Evolutionary conservation across 2,797 vertebrate species (phyloP).

Genomic region (Sus cebifrons): DNA sequence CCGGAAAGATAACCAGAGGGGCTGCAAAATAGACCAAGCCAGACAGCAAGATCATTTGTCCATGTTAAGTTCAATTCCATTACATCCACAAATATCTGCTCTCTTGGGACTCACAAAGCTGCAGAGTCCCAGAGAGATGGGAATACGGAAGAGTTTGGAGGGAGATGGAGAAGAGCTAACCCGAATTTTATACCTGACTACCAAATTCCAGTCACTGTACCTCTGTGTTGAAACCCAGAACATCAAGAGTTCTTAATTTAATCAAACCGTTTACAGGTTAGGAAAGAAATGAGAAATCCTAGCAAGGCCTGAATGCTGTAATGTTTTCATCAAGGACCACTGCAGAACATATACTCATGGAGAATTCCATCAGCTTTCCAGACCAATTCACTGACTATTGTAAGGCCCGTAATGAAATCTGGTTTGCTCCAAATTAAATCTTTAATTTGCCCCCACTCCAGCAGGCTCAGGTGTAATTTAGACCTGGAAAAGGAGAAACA

Average conservation of each 20-base stretch:
- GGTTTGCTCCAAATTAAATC: not conserved
- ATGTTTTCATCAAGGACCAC: not conserved
- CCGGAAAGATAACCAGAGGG: not conserved
- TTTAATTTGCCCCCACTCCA: not conserved
- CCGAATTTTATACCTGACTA: conserved; percentile 12
- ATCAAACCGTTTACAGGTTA: not conserved
- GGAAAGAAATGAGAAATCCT: conserved; percentile 23
- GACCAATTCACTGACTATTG: not conserved
- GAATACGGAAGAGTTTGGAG: not conserved
- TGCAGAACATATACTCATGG: not conserved
- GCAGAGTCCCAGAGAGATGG: not conserved
- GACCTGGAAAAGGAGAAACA: not conserved
- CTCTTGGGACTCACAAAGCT: not conserved
- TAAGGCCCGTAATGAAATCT: conserved; percentile 2
- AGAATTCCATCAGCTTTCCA: not conserved
- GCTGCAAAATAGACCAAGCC: not conserved
- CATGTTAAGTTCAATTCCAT: not conserved
- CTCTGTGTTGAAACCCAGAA: conserved; percentile 16
- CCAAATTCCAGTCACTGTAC: not conserved
- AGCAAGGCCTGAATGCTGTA: not conserved
- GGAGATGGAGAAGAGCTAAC: not conserved
- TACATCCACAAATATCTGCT: not conserved
- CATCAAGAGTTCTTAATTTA: conserved; percentile 5
- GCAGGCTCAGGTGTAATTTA: conserved; percentile 8
- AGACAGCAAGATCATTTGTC: not conserved